phyloP scores from a whole-genome alignment of 2,797 vertebrate genomes.

The Alectoris magna region DNA sequence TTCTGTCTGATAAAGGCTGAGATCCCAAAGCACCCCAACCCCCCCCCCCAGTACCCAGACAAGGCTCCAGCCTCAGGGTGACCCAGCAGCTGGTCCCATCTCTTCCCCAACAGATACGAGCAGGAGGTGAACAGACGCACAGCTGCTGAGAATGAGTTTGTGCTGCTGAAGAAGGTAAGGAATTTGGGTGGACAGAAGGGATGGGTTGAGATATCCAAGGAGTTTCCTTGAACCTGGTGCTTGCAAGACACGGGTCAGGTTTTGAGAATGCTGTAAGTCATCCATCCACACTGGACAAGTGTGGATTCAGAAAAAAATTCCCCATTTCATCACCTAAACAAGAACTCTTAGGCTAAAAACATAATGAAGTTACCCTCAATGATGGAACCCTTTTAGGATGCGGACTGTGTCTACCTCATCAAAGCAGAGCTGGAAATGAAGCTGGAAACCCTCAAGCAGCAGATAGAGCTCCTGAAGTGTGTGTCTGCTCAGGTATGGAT shows the following conservation, averaged over 20 bases:
- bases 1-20: background rate
- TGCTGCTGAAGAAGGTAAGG: conserved; percentile 77
- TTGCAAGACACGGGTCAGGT: background rate
- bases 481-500: conserved; percentile 76
- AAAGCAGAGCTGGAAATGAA: conserved; percentile 90
- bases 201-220: background rate
- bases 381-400: conserved; percentile 80
- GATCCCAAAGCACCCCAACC: background rate
- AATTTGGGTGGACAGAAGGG: background rate
- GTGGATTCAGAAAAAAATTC: background rate
- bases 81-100: background rate
- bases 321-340: background rate
- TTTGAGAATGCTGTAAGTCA: background rate
- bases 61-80: background rate
- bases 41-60: background rate
- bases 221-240: background rate
- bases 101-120: conserved; percentile 62
- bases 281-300: background rate
- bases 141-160: conserved; percentile 70
- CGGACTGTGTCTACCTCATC: conserved; percentile 88
- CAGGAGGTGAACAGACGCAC: conserved; percentile 71
- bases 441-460: conserved; percentile 86
- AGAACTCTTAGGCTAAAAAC: background rate
- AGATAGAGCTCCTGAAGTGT: conserved; percentile 89
- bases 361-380: background rate